A percentile compares a stretch with the other conserved stretches of the same genome.
Conservation (phyloP, 2,113 vertebrate species). For the Trogon melanurus region DNA sequence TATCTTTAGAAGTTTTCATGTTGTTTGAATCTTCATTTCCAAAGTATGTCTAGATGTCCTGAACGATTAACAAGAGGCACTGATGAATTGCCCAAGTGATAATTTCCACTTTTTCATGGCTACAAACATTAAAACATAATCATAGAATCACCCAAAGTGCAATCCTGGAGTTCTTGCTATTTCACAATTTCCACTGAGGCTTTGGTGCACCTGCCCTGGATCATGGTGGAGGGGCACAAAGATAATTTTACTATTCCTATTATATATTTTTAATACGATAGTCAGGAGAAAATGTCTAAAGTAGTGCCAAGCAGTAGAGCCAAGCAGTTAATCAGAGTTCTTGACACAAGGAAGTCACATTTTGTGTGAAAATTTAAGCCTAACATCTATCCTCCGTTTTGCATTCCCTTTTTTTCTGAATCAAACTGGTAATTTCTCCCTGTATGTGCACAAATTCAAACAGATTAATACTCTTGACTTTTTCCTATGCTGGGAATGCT, state of each 20-base stretch:
- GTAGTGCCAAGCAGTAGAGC: not conserved
- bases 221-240: not conserved
- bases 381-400: not conserved
- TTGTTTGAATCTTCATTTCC: not conserved
- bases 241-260: not conserved
- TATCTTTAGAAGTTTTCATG: not conserved
- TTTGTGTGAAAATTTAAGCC: not conserved
- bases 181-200: not conserved
- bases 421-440: not conserved
- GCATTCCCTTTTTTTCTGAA: not conserved
- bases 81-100: no score
- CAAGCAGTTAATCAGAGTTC: not conserved
- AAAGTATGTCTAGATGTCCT: not conserved
- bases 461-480: not conserved
- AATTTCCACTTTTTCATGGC: not conserved
- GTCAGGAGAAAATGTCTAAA: not conserved
- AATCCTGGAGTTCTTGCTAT: not conserved
- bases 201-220: not conserved
- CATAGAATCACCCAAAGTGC: not conserved
- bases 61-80: no score
- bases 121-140: not conserved
- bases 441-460: not conserved
- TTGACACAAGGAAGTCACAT: not conserved
- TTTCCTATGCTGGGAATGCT: not conserved
- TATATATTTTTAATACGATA: not conserved